phyloP scores from a whole-genome alignment of 2,888 invertebrate species.

The Acanthosoma haemorrhoidale region DNA sequence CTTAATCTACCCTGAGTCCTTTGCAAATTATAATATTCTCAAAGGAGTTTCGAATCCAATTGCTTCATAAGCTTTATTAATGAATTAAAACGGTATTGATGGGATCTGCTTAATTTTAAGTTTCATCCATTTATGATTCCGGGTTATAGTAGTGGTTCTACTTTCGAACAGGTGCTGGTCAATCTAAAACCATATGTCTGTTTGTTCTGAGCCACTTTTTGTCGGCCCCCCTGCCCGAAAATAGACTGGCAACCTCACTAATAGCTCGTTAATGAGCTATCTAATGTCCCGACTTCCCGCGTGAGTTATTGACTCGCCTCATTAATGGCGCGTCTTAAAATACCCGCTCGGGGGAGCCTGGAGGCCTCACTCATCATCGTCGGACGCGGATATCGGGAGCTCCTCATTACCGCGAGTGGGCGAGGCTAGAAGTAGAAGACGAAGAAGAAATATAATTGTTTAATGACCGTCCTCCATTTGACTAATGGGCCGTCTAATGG shows the following conservation, averaged over 20 bases:
- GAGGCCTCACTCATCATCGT: constrained; percentile 5
- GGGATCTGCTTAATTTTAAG: too few species aligned
- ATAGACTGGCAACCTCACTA: not conserved
- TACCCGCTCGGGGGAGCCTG: not conserved
- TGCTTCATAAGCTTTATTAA: too few species aligned
- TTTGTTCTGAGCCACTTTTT: too few species aligned
- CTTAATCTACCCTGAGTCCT: too few species aligned
- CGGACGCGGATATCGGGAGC: constrained; percentile 10
- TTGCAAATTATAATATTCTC: too few species aligned
- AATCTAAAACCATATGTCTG: too few species aligned
- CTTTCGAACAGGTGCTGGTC: too few species aligned
- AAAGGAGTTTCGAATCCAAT: too few species aligned
- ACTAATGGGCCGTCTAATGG: constrained; percentile 12
- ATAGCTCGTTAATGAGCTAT: constrained; percentile 12
- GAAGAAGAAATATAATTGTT: constrained; percentile 5
- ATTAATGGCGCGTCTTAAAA: not conserved
- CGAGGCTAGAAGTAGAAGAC: not conserved
- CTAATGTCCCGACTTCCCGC: not conserved
- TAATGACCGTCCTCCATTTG: not conserved
- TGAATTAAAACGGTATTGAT: too few species aligned
- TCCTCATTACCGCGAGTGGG: not conserved
- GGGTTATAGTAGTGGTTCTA: too few species aligned
- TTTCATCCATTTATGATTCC: too few species aligned
- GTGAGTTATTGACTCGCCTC: not conserved
- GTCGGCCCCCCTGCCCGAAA: not conserved